Evolutionary conservation across 2,113 vertebrate species (phyloP), one percentile per base, ranked within the genome.

Genomic region (Girardinichthys multiradiatus): DNA sequence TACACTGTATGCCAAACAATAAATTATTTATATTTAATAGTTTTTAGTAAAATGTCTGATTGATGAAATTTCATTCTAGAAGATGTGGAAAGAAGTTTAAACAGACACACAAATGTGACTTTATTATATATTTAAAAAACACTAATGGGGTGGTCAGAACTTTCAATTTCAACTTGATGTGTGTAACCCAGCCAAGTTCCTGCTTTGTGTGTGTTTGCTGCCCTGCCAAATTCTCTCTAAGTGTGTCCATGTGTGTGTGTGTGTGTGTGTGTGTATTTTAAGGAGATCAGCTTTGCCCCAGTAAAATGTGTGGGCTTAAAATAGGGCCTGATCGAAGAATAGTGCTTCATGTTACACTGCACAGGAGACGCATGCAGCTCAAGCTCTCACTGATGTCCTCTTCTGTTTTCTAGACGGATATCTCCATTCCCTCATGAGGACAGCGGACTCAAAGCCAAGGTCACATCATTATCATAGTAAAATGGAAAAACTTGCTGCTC

Each of bases 301-400:
- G 76, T 82, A 79, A 87, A 89, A 86, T 77, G 75, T 79, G 84
- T 78, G 79, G 70, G 89, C 90, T 86, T 57, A 90, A 93, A 92
- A 91, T 92, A 93, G 88, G 2, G 69, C 48, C 86, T 80, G 86
- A 92, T 92, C 85, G 84, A 92, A 94, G 74, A 85, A 77, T 75
- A 87, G 87, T 85, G 89, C 79, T 86, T 92, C 88, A 85, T 71
- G 83, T 93, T 93, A 90, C 92, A 88, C 79, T 74, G 83, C 86
- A 81, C 87, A 82, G 83, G 89, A 89, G 88, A 91, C 84, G 75
- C 61, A 13, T 51, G 68, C 77, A 82, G 83, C 72, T 72, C 4
- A 65, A 81, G 66, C 84, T 78, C 80, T 83, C 48, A 75, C 77
- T 71, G 65, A 83, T 86, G 89, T 86, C 89, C 89, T 83, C 86